These are phyloP conservation scores for Oryzias woworae DNA, from an alignment of 2,113 vertebrate genomes.

Conservation along the genomic window DNA sequence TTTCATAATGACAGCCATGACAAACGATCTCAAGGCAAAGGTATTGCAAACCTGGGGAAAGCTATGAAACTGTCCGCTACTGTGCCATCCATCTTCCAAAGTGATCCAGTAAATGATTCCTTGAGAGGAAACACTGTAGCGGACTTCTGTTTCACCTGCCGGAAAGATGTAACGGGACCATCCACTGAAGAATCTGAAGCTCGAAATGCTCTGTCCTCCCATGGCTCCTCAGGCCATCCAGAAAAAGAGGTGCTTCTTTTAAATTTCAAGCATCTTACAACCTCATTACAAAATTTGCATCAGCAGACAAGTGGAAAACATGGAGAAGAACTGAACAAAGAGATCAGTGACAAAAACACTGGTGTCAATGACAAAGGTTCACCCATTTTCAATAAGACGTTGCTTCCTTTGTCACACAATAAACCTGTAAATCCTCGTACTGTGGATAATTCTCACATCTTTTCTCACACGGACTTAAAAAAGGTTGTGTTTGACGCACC, in stretches of 20 bases:
- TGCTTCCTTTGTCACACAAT: neutral
- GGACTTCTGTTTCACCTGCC: constrained; percentile 52
- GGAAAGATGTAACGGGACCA: constrained; percentile 28
- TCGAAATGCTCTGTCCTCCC: constrained; percentile 6
- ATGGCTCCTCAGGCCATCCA: constrained; percentile 7
- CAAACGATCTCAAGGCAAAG: constrained; percentile 36
- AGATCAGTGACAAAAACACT: constrained; percentile 6
- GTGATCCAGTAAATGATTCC: constrained; percentile 27
- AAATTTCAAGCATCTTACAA: constrained; percentile 22
- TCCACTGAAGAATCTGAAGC: constrained; percentile 33
- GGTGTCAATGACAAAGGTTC: neutral
- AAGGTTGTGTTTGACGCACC: neutral
- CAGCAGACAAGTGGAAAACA: constrained; percentile 3
- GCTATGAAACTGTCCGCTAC: constrained; percentile 11
- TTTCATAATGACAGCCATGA: constrained; percentile 36
- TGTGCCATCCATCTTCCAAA: constrained; percentile 41
- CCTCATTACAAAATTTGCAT: constrained; percentile 23
- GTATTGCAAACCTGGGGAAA: constrained; percentile 29
- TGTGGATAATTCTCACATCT: constrained; percentile 18
- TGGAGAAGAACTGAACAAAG: constrained; percentile 18
- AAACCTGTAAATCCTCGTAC: constrained; percentile 7
- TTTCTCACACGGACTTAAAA: constrained; percentile 12
- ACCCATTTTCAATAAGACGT: constrained; percentile 13
- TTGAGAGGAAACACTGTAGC: constrained; percentile 25
- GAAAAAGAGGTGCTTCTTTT: constrained; percentile 1